Evolutionary conservation across 2,888 invertebrate genomes (phyloP).

Genomic region (Eilema sororculum): DNA sequence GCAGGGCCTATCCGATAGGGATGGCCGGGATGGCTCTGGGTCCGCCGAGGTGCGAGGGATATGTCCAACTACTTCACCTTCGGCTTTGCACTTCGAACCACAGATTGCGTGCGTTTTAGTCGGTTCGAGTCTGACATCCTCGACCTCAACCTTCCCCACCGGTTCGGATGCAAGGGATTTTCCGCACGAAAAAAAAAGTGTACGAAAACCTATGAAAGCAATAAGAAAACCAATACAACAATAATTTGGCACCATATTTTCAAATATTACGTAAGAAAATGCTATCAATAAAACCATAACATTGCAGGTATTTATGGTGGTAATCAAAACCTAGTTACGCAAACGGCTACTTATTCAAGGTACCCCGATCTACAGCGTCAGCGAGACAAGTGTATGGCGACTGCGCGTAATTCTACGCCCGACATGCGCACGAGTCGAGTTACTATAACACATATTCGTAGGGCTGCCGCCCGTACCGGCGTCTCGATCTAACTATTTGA

Average conservation of each 20-base stretch:
- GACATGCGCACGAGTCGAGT: conserved; percentile 19
- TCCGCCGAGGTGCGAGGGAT: no score
- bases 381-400: conserved; percentile 6
- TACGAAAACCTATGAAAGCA: not conserved
- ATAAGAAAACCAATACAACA: not conserved
- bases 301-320: not conserved
- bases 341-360: not conserved
- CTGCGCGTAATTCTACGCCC: conserved; percentile 17
- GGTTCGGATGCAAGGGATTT: no score
- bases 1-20: no score
- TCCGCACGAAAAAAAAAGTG: no score
- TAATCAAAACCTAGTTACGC: conserved; percentile 18
- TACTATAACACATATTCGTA: conserved; percentile 11
- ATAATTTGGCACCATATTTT: not conserved
- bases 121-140: no score
- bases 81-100: no score
- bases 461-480: no score
- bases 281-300: conserved; percentile 1
- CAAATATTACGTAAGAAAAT: not conserved
- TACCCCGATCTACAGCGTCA: not conserved
- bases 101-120: no score
- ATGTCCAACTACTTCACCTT: no score
- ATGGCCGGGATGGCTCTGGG: no score
- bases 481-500: no score
- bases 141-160: no score